These are phyloP conservation scores for Zalophus californianus DNA, from an alignment of 2,797 vertebrate genomes.

Conservation along the genomic window DNA sequence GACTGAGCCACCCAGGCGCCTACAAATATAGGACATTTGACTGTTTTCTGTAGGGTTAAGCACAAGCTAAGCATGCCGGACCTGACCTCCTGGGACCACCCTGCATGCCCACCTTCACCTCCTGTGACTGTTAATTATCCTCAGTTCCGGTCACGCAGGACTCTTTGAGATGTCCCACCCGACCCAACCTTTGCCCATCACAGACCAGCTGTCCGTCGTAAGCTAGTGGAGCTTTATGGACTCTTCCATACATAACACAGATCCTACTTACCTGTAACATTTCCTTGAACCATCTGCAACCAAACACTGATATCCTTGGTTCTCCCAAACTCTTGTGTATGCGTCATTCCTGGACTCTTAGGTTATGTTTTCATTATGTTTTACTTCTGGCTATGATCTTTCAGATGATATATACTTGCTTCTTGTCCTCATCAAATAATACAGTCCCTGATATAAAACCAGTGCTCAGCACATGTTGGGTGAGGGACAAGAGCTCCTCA, in stretches of 20 bases:
- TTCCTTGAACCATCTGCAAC: background rate
- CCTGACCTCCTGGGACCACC: too few relatives aligned
- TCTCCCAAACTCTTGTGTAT: background rate
- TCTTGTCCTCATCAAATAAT: background rate
- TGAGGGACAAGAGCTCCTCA: accelerated
- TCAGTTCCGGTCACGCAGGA: background rate
- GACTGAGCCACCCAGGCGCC: too few relatives aligned
- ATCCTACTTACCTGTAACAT: too few relatives aligned
- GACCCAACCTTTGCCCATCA: accelerated
- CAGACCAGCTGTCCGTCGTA: background rate
- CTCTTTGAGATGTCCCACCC: too few relatives aligned
- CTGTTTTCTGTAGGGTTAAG: background rate
- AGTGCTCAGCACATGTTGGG: accelerated
- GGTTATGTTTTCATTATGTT: background rate
- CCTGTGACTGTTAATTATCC: too few relatives aligned
- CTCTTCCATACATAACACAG: accelerated
- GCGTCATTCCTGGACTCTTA: background rate
- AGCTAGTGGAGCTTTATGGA: background rate
- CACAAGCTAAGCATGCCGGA: background rate
- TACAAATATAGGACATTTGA: background rate
- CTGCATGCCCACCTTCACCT: background rate
- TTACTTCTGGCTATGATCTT: too few relatives aligned
- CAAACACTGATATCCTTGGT: background rate
- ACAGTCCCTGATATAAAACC: accelerated
- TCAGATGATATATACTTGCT: background rate